Percentiles rank a stretch among this genome's conserved stretches.
Evolutionary conservation across 2,797 vertebrate genomes (phyloP).

Genomic region (Linurgus olivaceus): DNA sequence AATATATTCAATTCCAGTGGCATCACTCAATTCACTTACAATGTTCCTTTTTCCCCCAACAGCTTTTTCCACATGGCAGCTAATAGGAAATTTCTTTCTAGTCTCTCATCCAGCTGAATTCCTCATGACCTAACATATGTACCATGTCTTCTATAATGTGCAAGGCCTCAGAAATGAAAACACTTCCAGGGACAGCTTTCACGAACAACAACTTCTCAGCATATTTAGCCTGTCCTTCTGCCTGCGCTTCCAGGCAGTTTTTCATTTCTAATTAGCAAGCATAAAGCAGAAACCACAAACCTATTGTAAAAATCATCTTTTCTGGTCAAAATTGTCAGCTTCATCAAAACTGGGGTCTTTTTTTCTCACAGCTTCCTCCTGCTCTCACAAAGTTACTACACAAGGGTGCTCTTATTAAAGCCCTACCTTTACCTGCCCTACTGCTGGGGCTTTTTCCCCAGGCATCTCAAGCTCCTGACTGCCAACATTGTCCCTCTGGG

Average conservation of each 20-base stretch:
- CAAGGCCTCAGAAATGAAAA: conserved; percentile 5
- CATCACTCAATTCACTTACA: background rate
- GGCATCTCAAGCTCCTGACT: background rate
- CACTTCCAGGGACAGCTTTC: background rate
- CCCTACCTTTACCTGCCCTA: background rate
- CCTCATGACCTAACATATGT: background rate
- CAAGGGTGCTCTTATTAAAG: background rate
- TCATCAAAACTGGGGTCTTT: background rate
- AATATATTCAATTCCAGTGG: background rate
- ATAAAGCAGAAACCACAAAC: background rate
- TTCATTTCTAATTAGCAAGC: background rate
- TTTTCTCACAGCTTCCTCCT: background rate
- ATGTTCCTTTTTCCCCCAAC: background rate
- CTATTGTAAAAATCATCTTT: background rate
- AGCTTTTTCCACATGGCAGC: conserved; percentile 28
- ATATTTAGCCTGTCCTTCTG: background rate
- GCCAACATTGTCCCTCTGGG: background rate
- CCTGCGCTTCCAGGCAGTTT: background rate
- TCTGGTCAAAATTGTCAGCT: background rate
- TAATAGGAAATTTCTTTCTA: conserved; percentile 11
- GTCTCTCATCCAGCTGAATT: conserved; percentile 17
- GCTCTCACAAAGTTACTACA: background rate
- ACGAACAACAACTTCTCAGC: background rate
- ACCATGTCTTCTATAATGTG: background rate
- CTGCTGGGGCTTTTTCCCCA: background rate